Conservation (phyloP, 2,797 vertebrate species). For the Sarcoramphus papa region DNA sequence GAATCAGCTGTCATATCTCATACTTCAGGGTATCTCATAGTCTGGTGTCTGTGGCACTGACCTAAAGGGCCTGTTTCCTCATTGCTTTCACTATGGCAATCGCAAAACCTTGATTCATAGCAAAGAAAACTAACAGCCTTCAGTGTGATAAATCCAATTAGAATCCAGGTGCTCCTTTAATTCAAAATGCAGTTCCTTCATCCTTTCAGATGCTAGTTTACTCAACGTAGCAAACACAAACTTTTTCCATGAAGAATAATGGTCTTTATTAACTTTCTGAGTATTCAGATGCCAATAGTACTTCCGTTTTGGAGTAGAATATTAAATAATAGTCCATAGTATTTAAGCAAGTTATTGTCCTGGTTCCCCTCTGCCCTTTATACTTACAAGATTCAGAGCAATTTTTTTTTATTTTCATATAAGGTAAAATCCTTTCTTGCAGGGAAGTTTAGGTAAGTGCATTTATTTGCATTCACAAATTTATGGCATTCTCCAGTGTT, state of each 20-base stretch:
- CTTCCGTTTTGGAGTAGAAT: background rate
- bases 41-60: background rate
- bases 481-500: background rate
- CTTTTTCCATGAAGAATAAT: background rate
- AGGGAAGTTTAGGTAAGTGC: background rate
- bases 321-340: background rate
- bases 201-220: background rate
- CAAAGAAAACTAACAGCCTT: background rate
- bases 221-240: background rate
- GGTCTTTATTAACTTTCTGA: background rate
- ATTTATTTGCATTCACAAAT: background rate
- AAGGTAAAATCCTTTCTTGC: background rate
- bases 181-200: background rate
- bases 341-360: background rate
- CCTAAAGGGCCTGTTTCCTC: background rate
- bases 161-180: background rate
- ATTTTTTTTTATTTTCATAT: background rate
- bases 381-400: accelerated
- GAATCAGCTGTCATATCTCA: background rate
- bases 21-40: background rate
- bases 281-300: background rate
- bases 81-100: background rate
- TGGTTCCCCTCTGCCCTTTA: background rate
- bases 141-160: background rate
- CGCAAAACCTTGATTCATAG: background rate